Evolutionary conservation across 2,113 vertebrate genomes (phyloP).

Genomic region (Entosphenus tridentatus): DNA sequence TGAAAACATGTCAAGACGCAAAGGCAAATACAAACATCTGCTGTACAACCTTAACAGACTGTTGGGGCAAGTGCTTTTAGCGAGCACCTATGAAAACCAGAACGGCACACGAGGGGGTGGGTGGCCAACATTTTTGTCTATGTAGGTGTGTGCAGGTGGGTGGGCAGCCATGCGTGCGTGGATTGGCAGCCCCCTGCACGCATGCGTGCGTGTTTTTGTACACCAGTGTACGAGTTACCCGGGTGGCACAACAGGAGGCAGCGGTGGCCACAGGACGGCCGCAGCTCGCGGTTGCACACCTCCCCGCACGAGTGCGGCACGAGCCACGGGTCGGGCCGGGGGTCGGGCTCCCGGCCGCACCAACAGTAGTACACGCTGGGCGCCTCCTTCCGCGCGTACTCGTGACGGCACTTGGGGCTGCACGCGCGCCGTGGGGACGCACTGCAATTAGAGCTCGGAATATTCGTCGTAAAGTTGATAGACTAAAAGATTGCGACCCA

Average conservation of each 20-base stretch:
- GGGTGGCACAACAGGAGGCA: constrained; percentile 91
- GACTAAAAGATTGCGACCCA: neutral
- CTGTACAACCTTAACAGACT: too few species aligned
- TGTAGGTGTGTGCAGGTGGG: too few species aligned
- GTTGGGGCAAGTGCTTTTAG: too few species aligned
- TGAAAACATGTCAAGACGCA: too few species aligned
- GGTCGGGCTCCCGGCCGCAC: constrained; percentile 76
- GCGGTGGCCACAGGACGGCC: constrained; percentile 62
- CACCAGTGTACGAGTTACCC: constrained; percentile 24
- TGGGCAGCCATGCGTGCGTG: too few species aligned
- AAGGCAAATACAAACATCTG: too few species aligned
- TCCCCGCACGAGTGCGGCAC: constrained; percentile 90
- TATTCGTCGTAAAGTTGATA: neutral
- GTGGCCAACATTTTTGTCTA: too few species aligned
- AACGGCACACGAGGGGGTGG: too few species aligned
- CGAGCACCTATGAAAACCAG: too few species aligned
- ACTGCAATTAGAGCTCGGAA: too few species aligned
- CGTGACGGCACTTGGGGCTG: constrained; percentile 81
- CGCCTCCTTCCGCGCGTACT: constrained; percentile 51
- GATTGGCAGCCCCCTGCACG: too few species aligned
- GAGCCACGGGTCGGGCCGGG: constrained; percentile 62
- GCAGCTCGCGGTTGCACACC: constrained; percentile 56
- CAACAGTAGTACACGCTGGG: constrained; percentile 67
- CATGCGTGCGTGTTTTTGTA: too few species aligned
- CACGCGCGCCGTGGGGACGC: constrained; percentile 1